Evolutionary conservation across 2,797 vertebrate species (phyloP).

Genomic region (Urophycis tenuis): DNA sequence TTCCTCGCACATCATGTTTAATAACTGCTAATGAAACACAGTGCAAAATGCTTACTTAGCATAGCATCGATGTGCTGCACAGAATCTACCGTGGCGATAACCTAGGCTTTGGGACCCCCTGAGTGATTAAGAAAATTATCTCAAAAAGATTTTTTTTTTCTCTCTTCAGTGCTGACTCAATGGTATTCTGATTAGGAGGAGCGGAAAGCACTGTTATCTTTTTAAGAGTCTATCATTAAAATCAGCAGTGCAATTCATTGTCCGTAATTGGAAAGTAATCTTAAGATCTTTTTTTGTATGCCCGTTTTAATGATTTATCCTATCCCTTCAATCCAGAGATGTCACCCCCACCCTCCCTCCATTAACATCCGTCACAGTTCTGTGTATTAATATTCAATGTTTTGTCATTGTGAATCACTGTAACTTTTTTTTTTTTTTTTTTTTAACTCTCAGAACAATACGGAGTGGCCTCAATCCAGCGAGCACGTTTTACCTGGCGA

Average conservation of each 20-base stretch:
- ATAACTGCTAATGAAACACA: background rate
- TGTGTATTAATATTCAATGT: background rate
- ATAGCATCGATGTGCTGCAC: background rate
- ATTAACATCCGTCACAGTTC: background rate
- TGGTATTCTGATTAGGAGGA: slow-evolving; percentile 23
- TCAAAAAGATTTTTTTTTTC: slow-evolving; percentile 7
- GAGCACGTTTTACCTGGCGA: background rate
- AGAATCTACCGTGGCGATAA: slow-evolving; percentile 18
- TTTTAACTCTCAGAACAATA: background rate
- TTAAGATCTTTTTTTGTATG: background rate
- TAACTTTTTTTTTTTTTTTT: background rate
- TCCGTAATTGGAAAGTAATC: slow-evolving; percentile 16
- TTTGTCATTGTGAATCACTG: background rate
- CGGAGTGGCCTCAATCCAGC: background rate
- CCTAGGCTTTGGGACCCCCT: slow-evolving; percentile 33
- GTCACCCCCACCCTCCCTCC: background rate
- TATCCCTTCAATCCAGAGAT: background rate
- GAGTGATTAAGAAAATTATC: slow-evolving; percentile 27
- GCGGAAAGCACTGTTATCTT: slow-evolving; percentile 9
- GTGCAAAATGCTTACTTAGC: slow-evolving; percentile 1
- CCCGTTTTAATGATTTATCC: slow-evolving; percentile 1
- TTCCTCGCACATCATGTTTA: background rate
- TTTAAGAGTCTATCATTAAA: slow-evolving; percentile 7
- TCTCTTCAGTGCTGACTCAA: slow-evolving; percentile 24
- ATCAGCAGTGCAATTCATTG: slow-evolving; percentile 12